phyloP scores from a whole-genome alignment of 2,113 vertebrate species.

The Clarias magur region DNA sequence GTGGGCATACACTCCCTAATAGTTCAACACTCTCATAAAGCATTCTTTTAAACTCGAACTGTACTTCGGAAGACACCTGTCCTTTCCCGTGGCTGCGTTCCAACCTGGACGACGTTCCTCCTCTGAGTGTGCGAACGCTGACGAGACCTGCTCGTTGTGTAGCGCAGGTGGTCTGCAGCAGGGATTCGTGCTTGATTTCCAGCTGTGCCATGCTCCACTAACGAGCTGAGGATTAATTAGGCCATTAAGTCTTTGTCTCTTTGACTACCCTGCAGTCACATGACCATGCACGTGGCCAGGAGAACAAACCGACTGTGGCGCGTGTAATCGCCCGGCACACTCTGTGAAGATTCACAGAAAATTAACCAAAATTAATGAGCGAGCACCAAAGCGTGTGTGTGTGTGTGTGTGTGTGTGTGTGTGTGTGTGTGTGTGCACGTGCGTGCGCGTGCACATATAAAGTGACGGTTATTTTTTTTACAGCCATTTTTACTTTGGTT shows the following conservation, averaged over 20 bases:
- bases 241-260: not conserved
- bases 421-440: not conserved
- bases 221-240: not conserved
- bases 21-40: not conserved
- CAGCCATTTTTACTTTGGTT: not conserved
- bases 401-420: not conserved
- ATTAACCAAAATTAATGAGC: too few species aligned
- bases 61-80: not conserved
- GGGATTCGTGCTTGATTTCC: not conserved
- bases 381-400: not conserved
- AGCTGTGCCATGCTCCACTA: not conserved
- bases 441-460: not conserved
- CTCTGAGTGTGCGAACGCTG: not conserved
- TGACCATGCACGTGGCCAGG: not conserved
- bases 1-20: not conserved
- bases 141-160: not conserved
- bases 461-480: not conserved
- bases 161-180: not conserved
- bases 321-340: not conserved
- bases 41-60: not conserved
- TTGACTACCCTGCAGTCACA: not conserved
- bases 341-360: not conserved
- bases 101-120: not conserved
- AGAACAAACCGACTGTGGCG: not conserved
- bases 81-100: not conserved